These are phyloP conservation scores for Chionomys nivalis DNA, from an alignment of 2,113 vertebrate genomes.

Conservation along the genomic window DNA sequence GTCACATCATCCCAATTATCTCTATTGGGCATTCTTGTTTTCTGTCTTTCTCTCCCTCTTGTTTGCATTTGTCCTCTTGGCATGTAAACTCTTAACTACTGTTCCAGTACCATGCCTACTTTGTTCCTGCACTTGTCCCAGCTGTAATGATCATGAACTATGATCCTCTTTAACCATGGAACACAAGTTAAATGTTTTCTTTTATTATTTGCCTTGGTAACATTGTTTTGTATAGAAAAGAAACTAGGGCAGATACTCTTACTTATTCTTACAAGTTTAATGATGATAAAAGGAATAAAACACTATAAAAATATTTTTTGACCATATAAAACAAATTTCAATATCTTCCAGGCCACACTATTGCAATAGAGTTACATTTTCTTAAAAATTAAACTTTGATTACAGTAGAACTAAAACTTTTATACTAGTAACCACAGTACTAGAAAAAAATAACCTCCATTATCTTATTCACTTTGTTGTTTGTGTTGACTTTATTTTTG, in stretches of 20 bases:
- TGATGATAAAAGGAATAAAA: constrained; percentile 9
- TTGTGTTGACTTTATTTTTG: neutral
- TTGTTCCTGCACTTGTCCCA: neutral
- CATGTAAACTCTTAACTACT: neutral
- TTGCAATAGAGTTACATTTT: neutral
- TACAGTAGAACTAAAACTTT: neutral
- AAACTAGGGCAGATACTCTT: neutral
- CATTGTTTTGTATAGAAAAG: neutral
- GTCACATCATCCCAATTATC: neutral
- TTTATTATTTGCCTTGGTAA: neutral
- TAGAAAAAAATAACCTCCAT: neutral
- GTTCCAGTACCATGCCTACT: neutral
- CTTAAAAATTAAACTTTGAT: neutral
- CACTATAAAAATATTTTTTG: constrained; percentile 38
- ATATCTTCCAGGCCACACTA: neutral
- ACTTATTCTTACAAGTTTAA: neutral
- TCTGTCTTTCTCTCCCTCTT: neutral
- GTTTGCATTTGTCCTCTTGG: neutral
- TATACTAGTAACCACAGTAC: neutral
- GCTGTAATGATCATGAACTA: neutral
- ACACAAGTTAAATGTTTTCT: neutral
- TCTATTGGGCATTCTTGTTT: neutral
- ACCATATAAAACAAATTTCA: neutral
- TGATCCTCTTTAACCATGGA: neutral
- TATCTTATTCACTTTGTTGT: neutral